Conservation (phyloP, 1,140 invertebrate species). For the Calliopsis andreniformis region DNA sequence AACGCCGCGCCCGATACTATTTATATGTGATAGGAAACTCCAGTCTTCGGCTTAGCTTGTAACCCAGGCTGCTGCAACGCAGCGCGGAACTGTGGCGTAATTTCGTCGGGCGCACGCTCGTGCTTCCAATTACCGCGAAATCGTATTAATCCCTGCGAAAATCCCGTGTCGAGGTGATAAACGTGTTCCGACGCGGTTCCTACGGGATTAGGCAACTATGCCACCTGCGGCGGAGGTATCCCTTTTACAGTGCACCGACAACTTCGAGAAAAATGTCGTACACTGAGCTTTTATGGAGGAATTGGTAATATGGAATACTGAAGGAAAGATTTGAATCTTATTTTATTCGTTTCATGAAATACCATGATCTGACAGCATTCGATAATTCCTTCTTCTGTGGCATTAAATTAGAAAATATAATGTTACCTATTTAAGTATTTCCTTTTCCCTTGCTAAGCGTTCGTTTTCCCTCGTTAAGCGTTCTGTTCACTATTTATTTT, state of each 20-base stretch:
- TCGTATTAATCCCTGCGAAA: slow-evolving; percentile 67
- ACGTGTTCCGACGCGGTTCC: slow-evolving; percentile 48
- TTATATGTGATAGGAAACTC: slow-evolving; percentile 58
- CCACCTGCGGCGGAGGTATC: slow-evolving; percentile 38
- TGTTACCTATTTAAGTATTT: too few relatives aligned
- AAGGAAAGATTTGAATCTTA: too few relatives aligned
- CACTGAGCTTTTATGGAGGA: neutral
- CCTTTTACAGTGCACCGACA: slow-evolving; percentile 1
- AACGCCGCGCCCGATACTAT: slow-evolving; percentile 61
- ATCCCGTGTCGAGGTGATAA: slow-evolving; percentile 64
- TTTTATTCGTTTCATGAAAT: too few relatives aligned
- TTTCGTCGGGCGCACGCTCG: slow-evolving; percentile 53
- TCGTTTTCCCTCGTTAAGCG: too few relatives aligned
- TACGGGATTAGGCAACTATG: slow-evolving; percentile 42
- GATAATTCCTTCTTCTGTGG: too few relatives aligned
- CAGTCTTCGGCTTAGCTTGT: slow-evolving; percentile 36
- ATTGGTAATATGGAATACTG: too few relatives aligned
- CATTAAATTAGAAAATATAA: too few relatives aligned
- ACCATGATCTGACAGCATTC: too few relatives aligned
- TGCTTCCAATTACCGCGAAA: slow-evolving; percentile 67
- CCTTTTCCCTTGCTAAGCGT: too few relatives aligned
- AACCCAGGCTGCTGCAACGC: slow-evolving; percentile 27
- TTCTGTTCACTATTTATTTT: too few relatives aligned
- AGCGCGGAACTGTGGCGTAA: slow-evolving; percentile 39
- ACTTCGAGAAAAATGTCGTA: slow-evolving; percentile 19